phyloP scores from a whole-genome alignment of 1,140 invertebrate species.

The Thaumetopoea pityocampa region DNA sequence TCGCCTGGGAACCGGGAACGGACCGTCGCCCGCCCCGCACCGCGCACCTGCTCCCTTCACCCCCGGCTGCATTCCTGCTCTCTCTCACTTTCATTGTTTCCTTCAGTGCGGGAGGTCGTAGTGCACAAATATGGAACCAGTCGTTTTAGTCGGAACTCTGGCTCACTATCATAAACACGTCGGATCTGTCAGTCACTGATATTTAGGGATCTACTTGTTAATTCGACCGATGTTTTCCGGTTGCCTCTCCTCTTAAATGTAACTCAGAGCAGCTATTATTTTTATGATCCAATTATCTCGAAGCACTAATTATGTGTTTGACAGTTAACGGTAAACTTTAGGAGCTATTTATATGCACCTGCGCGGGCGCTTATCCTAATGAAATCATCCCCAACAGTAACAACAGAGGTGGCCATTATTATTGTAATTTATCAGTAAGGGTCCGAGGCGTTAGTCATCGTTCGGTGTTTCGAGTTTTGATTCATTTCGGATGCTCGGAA shows the following conservation, averaged over 20 bases:
- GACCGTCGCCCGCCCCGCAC: slow-evolving; percentile 24
- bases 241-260: slow-evolving; percentile 1
- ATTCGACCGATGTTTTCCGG: slow-evolving; percentile 14
- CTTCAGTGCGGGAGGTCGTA: slow-evolving; percentile 67
- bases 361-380: slow-evolving; percentile 38
- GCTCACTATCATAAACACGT: slow-evolving; percentile 61
- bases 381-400: slow-evolving; percentile 57
- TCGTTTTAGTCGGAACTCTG: slow-evolving; percentile 50
- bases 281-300: slow-evolving; percentile 17
- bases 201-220: slow-evolving; percentile 47
- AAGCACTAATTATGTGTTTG: slow-evolving; percentile 33
- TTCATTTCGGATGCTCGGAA: slow-evolving; percentile 68
- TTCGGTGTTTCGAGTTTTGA: slow-evolving; percentile 45
- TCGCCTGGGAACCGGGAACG: slow-evolving; percentile 68
- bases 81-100: slow-evolving; percentile 73
- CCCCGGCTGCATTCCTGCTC: slow-evolving; percentile 58
- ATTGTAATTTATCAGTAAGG: slow-evolving; percentile 57
- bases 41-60: slow-evolving; percentile 18
- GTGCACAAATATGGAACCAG: slow-evolving; percentile 63
- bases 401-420: slow-evolving; percentile 46
- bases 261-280: slow-evolving; percentile 9
- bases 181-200: slow-evolving; percentile 51
- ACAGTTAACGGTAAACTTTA: slow-evolving; percentile 31
- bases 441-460: slow-evolving; percentile 36
- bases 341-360: slow-evolving; percentile 26